phyloP scores from a whole-genome alignment of 2,113 vertebrate genomes.

The Bombycilla garrulus region DNA sequence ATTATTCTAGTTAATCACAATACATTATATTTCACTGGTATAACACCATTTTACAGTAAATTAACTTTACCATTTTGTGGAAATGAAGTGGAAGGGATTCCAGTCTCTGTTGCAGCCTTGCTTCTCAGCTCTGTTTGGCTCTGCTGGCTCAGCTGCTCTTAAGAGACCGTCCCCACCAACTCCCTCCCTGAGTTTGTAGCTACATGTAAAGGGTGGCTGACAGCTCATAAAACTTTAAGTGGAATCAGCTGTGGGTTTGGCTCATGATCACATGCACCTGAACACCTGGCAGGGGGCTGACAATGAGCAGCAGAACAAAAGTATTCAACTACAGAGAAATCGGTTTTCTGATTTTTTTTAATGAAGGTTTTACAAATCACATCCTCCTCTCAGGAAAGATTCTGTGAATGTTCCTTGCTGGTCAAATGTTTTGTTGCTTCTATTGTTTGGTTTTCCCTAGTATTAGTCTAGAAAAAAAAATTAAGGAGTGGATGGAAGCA shows the following conservation, averaged over 20 bases:
- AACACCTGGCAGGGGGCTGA: neutral
- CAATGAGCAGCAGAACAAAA: neutral
- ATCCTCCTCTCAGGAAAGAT: neutral
- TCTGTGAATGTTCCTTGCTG: neutral
- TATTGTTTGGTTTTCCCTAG: neutral
- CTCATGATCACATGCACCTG: neutral
- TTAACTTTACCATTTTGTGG: neutral
- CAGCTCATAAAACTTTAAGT: neutral
- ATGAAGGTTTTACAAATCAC: neutral
- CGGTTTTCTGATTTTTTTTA: neutral
- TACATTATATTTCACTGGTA: neutral
- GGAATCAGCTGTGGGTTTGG: neutral
- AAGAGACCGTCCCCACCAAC: neutral
- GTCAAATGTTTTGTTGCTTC: neutral
- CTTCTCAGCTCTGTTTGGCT: neutral
- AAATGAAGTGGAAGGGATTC: neutral
- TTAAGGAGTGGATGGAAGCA: neutral
- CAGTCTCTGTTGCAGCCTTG: accelerated
- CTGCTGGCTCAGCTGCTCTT: neutral
- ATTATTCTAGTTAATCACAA: neutral
- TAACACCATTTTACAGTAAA: neutral
- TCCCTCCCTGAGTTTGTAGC: accelerated
- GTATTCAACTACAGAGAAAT: neutral
- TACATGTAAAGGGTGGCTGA: neutral
- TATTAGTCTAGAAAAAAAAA: neutral